Evolutionary conservation across 2,113 vertebrate genomes (phyloP), one percentile per base, ranked within the genome.

Genomic region (Paratilapia polleni): DNA sequence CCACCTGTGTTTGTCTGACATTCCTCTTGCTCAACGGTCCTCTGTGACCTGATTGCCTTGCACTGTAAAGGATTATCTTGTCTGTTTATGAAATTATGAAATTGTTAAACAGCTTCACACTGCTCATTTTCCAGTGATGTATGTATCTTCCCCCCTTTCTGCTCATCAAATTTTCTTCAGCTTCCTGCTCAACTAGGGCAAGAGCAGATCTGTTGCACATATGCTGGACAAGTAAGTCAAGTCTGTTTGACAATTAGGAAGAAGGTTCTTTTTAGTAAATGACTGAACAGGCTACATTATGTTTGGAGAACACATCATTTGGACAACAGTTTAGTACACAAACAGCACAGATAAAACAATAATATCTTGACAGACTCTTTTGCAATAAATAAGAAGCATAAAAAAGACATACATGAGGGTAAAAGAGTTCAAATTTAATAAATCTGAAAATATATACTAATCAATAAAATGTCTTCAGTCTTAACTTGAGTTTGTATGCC

Each of bases 21-120:
- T 91, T 93, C 88, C 85, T 90, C 78, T 31, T 41, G 81, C 80
- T 85, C 83, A 83, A 54, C 3, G 43, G 77, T 80, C 83, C 61
- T 76, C 80, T 22, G 52, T 88, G 88, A 88, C 84, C 93, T 92
- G 91, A 92, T 93, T 93, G 90, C 79, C 77, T 88, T 13, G 59
- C 19, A 31, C 78, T 88, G 90, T 78, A 52, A 87, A 81, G 80
- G 90, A 93, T 94, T 86, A 88, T 91, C 88, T 93, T 86, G 91
- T 92, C 91, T 94, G 91, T 94, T 92, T 94, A 88, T 89, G 87
- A 91, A 93, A 93, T 93, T 91, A 92, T 87, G 59, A 90, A 92
- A 93, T 79, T 54, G 82, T 91, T 85, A 87, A 90, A 91, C 87
- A 82, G 74, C 75, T 91, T 91, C 87, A 87, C 85, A 81, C 80